phyloP scores from a whole-genome alignment of 1,140 invertebrate species.

The Ladona fulva region DNA sequence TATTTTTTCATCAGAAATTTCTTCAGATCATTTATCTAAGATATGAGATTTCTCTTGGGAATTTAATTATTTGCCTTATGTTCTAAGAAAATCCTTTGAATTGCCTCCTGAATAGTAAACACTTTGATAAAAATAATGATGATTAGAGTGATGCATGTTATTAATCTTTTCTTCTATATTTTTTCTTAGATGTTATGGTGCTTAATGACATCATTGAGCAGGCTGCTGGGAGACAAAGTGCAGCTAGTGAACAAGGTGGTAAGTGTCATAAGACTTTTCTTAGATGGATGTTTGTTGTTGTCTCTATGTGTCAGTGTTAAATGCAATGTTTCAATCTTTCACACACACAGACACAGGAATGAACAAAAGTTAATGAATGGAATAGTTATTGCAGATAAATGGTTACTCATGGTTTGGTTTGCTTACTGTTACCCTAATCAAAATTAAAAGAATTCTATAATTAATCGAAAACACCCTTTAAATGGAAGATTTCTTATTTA shows the following conservation, averaged over 20 bases:
- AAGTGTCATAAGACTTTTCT: constrained; percentile 36
- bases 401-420: too few species aligned
- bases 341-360: not conserved
- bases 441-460: too few species aligned
- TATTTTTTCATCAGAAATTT: too few species aligned
- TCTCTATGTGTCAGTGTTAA: constrained; percentile 12
- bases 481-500: too few species aligned
- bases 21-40: too few species aligned
- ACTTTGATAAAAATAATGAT: too few species aligned
- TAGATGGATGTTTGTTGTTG: not conserved
- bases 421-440: too few species aligned
- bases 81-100: too few species aligned
- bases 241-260: constrained; percentile 80
- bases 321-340: not conserved
- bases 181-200: constrained; percentile 87
- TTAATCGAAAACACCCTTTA: too few species aligned
- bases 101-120: too few species aligned
- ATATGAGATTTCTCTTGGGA: too few species aligned
- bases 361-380: not conserved
- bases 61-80: not conserved
- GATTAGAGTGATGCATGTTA: too few species aligned
- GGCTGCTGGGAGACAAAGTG: constrained; percentile 76
- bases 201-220: constrained; percentile 95
- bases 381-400: not conserved
- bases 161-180: constrained; percentile 24